Base-by-base conservation (phyloP, 2,888 invertebrate species). In the Hedya salicella region DNA sequence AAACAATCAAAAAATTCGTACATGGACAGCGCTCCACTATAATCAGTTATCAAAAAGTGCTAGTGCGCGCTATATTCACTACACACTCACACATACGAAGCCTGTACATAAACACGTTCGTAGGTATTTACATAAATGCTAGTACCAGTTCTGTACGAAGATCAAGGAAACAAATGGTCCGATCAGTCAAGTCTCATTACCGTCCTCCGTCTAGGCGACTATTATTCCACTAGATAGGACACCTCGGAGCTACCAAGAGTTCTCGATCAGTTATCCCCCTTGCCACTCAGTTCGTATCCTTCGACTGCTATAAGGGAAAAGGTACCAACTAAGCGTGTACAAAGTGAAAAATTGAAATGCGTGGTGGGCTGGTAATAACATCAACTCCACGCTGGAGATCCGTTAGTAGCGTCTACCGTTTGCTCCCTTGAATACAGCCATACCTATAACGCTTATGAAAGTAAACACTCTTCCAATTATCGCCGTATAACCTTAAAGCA, bases 21-120 rank as follows among this genome's bases (percentile, higher is more conserved):
- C 71, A 70, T 70, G 64, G 73, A 68, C 72, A 67, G 62, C 70
- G 74, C 73, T 75, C 73, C 77, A 78, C 65, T 69, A 44, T 67
- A 44, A 19, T 48, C 40, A 56, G 39, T 30, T 56, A 30, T 49
- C 30, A 48, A 40, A 40, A 50, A 42, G 40, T 54, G 40, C 48
- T 49, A 36, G 50, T 21, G 32, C 16, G 44, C 36, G 66, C 60
- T 39, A 48, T 39, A 5, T 42, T 19, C 48, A 66, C 40, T 53
- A 14, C 60, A 65, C 59, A 44, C 60, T 46, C 66, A 66, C 60
- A 61, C 60, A 30, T 62, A 56, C 32, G 44, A 69, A 69, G 69
- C 69, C 63, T 69, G 63, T 69, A 69, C 64, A 66, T 65, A 19
- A 40, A 61, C 39, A 40, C 46, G 8, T 44, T 30, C 5, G n/a